These are phyloP conservation scores for Narcine bancroftii DNA, from an alignment of 2,113 vertebrate genomes.

Conservation along the genomic window DNA sequence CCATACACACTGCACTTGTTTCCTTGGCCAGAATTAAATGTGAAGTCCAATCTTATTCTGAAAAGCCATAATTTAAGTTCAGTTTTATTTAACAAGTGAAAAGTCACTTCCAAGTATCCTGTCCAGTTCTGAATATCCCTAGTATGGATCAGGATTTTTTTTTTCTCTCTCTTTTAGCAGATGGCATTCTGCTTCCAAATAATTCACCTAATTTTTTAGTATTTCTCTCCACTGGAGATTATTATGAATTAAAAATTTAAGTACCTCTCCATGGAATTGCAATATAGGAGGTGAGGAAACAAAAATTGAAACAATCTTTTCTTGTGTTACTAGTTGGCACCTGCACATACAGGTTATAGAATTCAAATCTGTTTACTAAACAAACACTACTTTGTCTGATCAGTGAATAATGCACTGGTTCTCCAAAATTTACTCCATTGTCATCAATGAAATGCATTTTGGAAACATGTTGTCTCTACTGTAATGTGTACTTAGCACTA, in stretches of 20 bases:
- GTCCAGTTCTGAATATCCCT: not conserved
- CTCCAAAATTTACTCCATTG: too few relatives aligned
- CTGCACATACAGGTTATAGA: not conserved
- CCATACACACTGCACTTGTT: not conserved
- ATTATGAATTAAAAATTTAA: not conserved
- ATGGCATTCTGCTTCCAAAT: not conserved
- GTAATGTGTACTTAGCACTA: too few relatives aligned
- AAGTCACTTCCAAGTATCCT: not conserved
- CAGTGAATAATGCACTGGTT: too few relatives aligned
- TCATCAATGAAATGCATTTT: too few relatives aligned
- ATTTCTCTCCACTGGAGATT: not conserved
- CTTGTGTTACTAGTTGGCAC: not conserved
- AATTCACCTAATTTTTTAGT: not conserved
- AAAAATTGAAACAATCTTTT: not conserved
- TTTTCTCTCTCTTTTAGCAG: not conserved
- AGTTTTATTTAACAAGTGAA: not conserved
- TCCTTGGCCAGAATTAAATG: not conserved
- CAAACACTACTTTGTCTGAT: too few relatives aligned
- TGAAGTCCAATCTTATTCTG: not conserved
- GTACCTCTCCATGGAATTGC: not conserved
- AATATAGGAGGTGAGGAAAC: not conserved
- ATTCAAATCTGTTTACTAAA: too few relatives aligned
- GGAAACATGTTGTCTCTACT: too few relatives aligned
- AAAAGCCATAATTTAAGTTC: not conserved
- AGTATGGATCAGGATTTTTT: not conserved